Base-by-base conservation (phyloP, 2,888 invertebrate genomes). In the Scaeva pyrastri region DNA sequence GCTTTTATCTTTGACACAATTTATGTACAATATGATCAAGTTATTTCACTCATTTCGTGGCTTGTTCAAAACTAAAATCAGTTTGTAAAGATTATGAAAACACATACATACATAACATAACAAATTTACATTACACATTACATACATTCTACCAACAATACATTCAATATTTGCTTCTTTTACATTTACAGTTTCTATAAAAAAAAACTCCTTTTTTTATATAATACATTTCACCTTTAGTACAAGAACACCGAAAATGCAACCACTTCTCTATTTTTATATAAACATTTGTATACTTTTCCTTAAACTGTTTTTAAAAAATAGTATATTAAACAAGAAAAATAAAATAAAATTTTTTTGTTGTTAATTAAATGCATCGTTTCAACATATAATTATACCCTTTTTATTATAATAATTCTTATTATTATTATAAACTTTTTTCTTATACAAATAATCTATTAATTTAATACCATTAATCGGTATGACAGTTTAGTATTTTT, bases 181-280 rank as follows among this genome's bases (percentile, higher is more conserved):
- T n/a, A 60, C 60, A 60, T 41, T 7, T 41, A 41, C 7, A 58
- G 21, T 14, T n/a, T n/a, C 12, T 19, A 19, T 21, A 7, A 1
- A 23, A 11, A n/a, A 2, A 19, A n/a, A 41, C 41, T 31, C 12
- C 19, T 14, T 16, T 48, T 48, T n/a, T 8, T 7, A 31, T 31
- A 31, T 31, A 26, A 31, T 48, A 36, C 31, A 66, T 48, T 50
- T 50, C 50, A 50, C 36, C 31, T 8, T 31, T 31, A 31, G 31
- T 26, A 83, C 83, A 83, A 83, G 83, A 83, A 83, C 83, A 83
- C 83, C 78, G 78, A 83, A 83, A 83, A 83, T 83, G 26, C 56
- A 26, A 72, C 36, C 41, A n/a, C 60, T 60, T 39, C 39, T 60
- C 39, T 60, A 23, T 1, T 16, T 1, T 21, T 1, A 0, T 50